Evolutionary conservation across 2,797 vertebrate species (phyloP).

Genomic region (Moxostoma hubbsi): DNA sequence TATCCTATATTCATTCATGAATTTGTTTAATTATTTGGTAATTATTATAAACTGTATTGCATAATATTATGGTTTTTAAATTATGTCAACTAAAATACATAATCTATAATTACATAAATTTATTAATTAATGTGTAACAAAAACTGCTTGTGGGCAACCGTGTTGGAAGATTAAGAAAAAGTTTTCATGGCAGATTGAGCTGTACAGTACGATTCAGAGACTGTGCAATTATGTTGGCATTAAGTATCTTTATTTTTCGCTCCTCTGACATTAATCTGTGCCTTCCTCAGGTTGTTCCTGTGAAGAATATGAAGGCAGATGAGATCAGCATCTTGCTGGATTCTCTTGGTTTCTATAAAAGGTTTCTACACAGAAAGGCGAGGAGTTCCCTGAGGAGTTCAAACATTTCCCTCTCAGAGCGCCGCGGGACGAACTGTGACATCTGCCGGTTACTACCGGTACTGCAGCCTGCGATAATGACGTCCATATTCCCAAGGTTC

Average conservation of each 20-base stretch:
- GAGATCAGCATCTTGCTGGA: slow-evolving; percentile 82
- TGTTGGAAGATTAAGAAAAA: too few relatives aligned
- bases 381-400: slow-evolving; percentile 83
- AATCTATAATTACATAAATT: too few relatives aligned
- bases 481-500: slow-evolving; percentile 73
- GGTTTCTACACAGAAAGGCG: slow-evolving; percentile 82
- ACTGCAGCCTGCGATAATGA: slow-evolving; percentile 74
- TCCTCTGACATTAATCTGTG: too few relatives aligned
- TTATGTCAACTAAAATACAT: too few relatives aligned
- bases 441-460: slow-evolving; percentile 62
- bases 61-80: too few relatives aligned
- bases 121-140: too few relatives aligned
- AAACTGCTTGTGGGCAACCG: too few relatives aligned
- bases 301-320: slow-evolving; percentile 80
- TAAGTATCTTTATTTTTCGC: too few relatives aligned
- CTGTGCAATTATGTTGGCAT: background rate
- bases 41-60: too few relatives aligned
- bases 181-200: too few relatives aligned
- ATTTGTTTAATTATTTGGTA: too few relatives aligned
- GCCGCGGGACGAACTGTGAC: slow-evolving; percentile 82
- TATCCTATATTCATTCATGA: too few relatives aligned
- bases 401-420: slow-evolving; percentile 77
- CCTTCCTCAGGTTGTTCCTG: slow-evolving; percentile 70
- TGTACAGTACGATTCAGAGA: background rate
- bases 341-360: slow-evolving; percentile 84